A percentile compares a stretch with the other conserved stretches of the same genome.
These are phyloP conservation scores for Chromis chromis DNA, from an alignment of 2,797 vertebrate species.

Conservation along the genomic window DNA sequence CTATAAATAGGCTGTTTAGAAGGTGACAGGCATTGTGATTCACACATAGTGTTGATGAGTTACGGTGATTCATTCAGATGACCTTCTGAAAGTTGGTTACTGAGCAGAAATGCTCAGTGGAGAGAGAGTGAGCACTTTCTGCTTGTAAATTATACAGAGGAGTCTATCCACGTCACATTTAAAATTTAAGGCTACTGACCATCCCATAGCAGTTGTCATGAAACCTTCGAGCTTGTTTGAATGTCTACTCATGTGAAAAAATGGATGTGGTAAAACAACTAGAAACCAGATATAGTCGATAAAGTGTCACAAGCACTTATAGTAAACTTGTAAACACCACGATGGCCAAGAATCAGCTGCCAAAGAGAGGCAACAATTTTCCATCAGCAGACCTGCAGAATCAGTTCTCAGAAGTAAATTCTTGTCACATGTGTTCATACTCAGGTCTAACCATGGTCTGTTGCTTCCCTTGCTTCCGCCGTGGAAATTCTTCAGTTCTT, in stretches of 20 bases:
- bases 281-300: neutral
- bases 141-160: neutral
- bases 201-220: conserved; percentile 9
- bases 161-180: conserved; percentile 1
- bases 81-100: conserved; percentile 53
- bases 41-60: conserved; percentile 44
- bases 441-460: conserved; percentile 40
- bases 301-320: no score
- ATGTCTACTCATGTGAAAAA: conserved; percentile 7
- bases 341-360: neutral
- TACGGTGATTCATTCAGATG: conserved; percentile 55
- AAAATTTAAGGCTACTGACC: neutral
- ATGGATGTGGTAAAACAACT: neutral
- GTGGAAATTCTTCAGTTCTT: conserved; percentile 55
- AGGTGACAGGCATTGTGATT: conserved; percentile 57
- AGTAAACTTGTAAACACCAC: neutral
- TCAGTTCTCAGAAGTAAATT: conserved; percentile 3
- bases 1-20: conserved; percentile 60
- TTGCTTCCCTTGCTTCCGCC: conserved; percentile 52
- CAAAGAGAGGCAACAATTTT: neutral
- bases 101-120: conserved; percentile 28
- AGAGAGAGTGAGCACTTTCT: neutral
- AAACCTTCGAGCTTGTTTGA: conserved; percentile 2
- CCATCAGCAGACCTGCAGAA: neutral
- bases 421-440: conserved; percentile 10